Evolutionary conservation across 2,888 invertebrate genomes (phyloP).

Genomic region (Steinernema scapterisci): DNA sequence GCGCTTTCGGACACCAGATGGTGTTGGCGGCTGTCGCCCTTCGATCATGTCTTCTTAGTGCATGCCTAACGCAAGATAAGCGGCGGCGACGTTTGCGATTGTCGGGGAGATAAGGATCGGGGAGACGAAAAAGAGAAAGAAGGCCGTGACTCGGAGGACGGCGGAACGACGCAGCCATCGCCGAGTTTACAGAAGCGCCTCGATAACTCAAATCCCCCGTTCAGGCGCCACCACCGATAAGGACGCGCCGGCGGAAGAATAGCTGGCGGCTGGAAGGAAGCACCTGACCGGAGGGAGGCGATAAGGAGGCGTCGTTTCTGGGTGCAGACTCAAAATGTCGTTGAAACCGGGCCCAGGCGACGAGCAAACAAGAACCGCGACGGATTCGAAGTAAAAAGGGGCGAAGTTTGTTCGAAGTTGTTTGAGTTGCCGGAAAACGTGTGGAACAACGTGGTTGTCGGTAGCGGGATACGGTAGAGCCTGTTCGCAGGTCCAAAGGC

Average conservation of each 20-base stretch:
- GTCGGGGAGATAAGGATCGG: not conserved
- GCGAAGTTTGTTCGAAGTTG: not conserved
- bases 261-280: not conserved
- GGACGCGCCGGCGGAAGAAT: not conserved
- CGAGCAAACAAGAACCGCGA: not conserved
- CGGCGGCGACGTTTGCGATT: not conserved
- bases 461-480: not conserved
- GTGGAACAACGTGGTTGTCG: not conserved
- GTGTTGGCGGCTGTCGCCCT: not conserved
- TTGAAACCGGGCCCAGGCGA: not conserved
- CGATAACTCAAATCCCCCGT: conserved; percentile 1
- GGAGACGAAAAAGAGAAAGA: not conserved
- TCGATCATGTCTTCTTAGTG: not conserved
- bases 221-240: not conserved
- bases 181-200: not conserved
- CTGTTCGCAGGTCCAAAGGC: not conserved
- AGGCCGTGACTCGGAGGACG: not conserved
- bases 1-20: not conserved
- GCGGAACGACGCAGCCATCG: not conserved
- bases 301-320: not conserved
- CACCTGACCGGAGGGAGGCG: not conserved
- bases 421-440: not conserved
- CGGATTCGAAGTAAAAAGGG: not conserved
- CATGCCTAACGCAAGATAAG: conserved; percentile 21
- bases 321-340: not conserved